Conservation (phyloP, 1,140 invertebrate species). For the Piezodorus guildinii region DNA sequence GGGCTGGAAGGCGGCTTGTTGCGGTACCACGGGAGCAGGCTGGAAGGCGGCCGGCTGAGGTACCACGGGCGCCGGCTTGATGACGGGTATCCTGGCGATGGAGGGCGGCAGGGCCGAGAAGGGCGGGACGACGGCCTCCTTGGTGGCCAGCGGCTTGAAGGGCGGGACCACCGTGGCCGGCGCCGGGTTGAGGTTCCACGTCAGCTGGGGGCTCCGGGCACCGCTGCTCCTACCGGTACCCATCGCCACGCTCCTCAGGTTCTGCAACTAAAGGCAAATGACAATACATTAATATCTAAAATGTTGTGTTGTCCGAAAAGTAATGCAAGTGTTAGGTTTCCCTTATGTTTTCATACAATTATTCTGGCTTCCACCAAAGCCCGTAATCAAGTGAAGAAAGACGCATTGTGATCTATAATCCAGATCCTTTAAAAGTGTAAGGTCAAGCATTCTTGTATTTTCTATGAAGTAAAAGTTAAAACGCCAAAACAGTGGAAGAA, state of each 20-base stretch:
- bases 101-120: constrained; percentile 41
- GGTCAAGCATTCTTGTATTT: too few species aligned
- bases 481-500: too few species aligned
- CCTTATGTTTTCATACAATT: too few species aligned
- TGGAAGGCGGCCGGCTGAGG: not conserved
- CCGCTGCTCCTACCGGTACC: constrained; percentile 15
- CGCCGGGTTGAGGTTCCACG: not conserved
- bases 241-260: not conserved
- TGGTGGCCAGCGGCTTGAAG: constrained; percentile 48
- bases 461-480: too few species aligned
- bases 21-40: not conserved
- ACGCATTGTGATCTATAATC: too few species aligned
- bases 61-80: not conserved
- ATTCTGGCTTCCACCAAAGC: too few species aligned
- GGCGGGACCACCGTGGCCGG: constrained; percentile 42
- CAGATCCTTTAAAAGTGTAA: too few species aligned
- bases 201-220: constrained; percentile 8
- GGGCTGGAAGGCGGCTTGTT: not conserved
- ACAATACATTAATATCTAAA: too few species aligned
- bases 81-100: constrained; percentile 38
- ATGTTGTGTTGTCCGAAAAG: too few species aligned
- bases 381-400: too few species aligned
- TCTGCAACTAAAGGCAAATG: not conserved
- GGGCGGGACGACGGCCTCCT: constrained; percentile 34
- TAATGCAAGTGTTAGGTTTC: too few species aligned